Conservation (phyloP, 30 jellyfish, hydroid and myxozoan species). For the Chrysaora quinquecirrha region DNA sequence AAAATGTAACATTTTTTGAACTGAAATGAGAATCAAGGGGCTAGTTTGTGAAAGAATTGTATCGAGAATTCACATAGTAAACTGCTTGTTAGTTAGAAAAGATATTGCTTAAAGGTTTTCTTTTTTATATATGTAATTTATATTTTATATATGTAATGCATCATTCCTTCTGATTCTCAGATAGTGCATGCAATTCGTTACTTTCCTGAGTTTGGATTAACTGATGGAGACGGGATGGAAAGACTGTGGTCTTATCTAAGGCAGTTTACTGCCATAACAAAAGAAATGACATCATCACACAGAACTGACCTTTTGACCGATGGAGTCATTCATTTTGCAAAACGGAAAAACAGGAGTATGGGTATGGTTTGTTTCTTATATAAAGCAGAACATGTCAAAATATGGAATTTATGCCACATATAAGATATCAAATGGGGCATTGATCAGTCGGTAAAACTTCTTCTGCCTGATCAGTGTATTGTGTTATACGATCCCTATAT, state of each 20-base stretch:
- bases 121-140: too few species aligned
- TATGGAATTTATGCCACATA: too few species aligned
- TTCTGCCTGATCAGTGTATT: background rate
- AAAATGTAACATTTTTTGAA: too few species aligned
- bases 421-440: too few species aligned
- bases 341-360: slow-evolving; percentile 8
- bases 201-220: slow-evolving; percentile 39
- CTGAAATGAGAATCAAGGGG: too few species aligned
- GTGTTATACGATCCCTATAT: background rate
- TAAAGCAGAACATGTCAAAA: too few species aligned
- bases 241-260: slow-evolving; percentile 61
- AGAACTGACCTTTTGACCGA: slow-evolving; percentile 45
- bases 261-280: slow-evolving; percentile 41
- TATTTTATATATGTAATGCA: too few species aligned
- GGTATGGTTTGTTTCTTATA: slow-evolving; percentile 10
- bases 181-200: slow-evolving; percentile 30
- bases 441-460: too few species aligned
- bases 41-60: too few species aligned
- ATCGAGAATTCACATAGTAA: background rate
- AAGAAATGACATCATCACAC: slow-evolving; percentile 61
- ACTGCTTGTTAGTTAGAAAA: too few species aligned
- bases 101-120: background rate
- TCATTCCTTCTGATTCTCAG: slow-evolving; percentile 19
- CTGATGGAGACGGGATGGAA: slow-evolving; percentile 59
- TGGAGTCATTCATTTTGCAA: slow-evolving; percentile 48